Evolutionary conservation across 2,113 vertebrate species (phyloP).

Genomic region (Pygoscelis antarcticus): DNA sequence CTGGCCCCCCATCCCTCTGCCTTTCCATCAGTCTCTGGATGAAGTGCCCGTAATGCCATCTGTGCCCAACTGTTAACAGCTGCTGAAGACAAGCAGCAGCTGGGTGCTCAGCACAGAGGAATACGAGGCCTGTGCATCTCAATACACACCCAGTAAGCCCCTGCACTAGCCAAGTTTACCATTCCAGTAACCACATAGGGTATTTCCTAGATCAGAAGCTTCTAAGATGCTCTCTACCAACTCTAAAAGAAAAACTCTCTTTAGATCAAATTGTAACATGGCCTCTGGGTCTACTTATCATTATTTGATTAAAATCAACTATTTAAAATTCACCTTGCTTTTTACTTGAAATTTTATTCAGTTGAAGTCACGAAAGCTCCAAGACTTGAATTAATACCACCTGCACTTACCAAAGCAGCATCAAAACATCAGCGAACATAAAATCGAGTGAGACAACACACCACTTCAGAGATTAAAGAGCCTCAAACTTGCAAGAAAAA

Average conservation of each 20-base stretch:
- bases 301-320: neutral
- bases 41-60: neutral
- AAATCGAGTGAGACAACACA: neutral
- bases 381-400: neutral
- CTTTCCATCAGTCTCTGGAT: neutral
- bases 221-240: neutral
- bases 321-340: neutral
- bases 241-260: neutral
- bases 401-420: neutral
- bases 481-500: neutral
- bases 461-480: neutral
- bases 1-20: rapidly evolving
- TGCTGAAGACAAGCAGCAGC: neutral
- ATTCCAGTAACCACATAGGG: neutral
- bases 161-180: neutral
- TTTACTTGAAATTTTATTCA: neutral
- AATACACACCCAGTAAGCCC: neutral
- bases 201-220: neutral
- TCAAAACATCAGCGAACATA: neutral
- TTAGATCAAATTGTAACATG: neutral
- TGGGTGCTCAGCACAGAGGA: neutral
- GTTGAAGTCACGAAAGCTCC: neutral
- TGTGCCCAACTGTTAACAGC: neutral
- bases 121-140: neutral
- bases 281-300: neutral